phyloP scores from a whole-genome alignment of 2,797 vertebrate genomes.

The Acipenser transmontanus region DNA sequence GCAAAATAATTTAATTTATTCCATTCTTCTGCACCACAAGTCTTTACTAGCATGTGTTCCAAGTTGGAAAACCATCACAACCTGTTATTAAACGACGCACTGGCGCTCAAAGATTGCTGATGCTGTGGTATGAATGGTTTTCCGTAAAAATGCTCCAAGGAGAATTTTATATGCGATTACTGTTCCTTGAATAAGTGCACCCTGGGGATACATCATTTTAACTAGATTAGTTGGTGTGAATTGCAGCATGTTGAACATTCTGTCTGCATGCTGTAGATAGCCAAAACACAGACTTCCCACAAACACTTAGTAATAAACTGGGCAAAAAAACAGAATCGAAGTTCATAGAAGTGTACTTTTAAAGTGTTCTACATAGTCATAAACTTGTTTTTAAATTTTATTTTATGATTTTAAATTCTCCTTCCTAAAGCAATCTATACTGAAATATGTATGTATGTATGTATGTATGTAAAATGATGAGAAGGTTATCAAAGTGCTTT shows the following conservation, averaged over 20 bases:
- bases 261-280: conserved; percentile 18
- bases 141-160: conserved; percentile 1
- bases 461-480: no score
- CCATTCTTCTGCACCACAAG: not conserved
- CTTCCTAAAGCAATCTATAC: no score
- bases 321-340: conserved; percentile 7
- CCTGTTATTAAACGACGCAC: not conserved
- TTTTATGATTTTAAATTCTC: no score
- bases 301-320: not conserved
- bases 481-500: no score
- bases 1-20: not conserved
- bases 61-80: not conserved
- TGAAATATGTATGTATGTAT: no score
- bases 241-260: conserved; percentile 1
- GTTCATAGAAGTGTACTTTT: conserved; percentile 1
- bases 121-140: conserved; percentile 17
- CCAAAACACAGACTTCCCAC: no score
- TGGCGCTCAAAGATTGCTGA: not conserved
- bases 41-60: not conserved
- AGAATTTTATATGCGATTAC: conserved; percentile 17
- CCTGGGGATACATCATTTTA: conserved; percentile 11
- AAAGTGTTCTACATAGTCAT: no score
- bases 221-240: conserved; percentile 12
- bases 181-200: not conserved
- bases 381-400: no score